Evolutionary conservation across 1,140 invertebrate species (phyloP).

Genomic region (Trachelipus rathkii): DNA sequence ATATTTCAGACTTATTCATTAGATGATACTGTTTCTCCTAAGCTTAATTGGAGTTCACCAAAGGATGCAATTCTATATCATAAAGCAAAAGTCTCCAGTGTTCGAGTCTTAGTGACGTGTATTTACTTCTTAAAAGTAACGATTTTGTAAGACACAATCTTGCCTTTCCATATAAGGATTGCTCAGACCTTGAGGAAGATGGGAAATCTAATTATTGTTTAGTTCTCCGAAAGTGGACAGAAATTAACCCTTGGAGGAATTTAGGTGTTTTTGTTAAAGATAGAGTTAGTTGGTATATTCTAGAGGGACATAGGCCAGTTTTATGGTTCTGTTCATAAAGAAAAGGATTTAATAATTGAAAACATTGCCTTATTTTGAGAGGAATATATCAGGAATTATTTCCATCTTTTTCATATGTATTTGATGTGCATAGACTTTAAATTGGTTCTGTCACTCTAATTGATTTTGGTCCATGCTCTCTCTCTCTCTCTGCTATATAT

Average conservation of each 20-base stretch:
- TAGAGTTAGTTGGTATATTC: slow-evolving; percentile 16
- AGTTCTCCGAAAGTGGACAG: slow-evolving; percentile 36
- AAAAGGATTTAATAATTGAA: background rate
- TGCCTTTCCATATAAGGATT: slow-evolving; percentile 51
- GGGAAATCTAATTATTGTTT: slow-evolving; percentile 28
- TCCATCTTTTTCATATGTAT: background rate
- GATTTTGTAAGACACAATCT: slow-evolving; percentile 61
- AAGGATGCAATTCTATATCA: slow-evolving; percentile 54
- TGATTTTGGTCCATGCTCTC: background rate
- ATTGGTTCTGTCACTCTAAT: background rate
- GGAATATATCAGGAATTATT: background rate
- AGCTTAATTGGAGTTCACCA: slow-evolving; percentile 65
- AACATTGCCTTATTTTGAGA: background rate
- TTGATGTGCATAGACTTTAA: background rate
- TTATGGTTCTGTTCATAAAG: background rate
- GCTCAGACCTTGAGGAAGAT: slow-evolving; percentile 25
- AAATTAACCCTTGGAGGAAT: slow-evolving; percentile 38
- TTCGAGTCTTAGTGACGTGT: slow-evolving; percentile 60
- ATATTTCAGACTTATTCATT: too few relatives aligned
- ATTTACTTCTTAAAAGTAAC: slow-evolving; percentile 64
- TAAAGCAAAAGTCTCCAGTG: slow-evolving; percentile 61
- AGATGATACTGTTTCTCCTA: slow-evolving; percentile 60
- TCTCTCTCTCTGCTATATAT: too few relatives aligned
- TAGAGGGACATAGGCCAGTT: background rate
- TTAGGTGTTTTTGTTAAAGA: slow-evolving; percentile 38